These are phyloP conservation scores for Planococcus citri DNA, from an alignment of 1,140 invertebrate genomes.

Conservation along the genomic window DNA sequence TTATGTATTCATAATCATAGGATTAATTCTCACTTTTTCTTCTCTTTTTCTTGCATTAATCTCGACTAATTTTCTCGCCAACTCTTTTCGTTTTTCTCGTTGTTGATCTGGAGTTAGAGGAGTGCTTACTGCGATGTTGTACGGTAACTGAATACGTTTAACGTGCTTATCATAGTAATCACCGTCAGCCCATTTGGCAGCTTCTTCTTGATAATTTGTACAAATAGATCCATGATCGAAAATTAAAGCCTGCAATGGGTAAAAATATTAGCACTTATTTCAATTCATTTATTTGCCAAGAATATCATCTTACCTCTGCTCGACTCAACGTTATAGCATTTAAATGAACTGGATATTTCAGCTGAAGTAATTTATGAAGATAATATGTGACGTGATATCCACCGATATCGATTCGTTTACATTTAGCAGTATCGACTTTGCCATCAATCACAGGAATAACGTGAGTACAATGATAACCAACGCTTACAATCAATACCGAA, in stretches of 20 bases:
- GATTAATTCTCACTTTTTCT: conserved; percentile 47
- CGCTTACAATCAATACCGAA: conserved; percentile 62
- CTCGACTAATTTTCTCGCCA: conserved; percentile 64
- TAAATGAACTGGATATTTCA: conserved; percentile 86
- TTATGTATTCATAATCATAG: too few species aligned
- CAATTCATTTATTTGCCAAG: neutral
- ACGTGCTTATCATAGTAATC: conserved; percentile 77
- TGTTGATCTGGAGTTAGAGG: conserved; percentile 54
- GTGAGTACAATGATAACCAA: conserved; percentile 79
- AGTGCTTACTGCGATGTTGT: conserved; percentile 42
- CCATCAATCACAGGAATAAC: conserved; percentile 68
- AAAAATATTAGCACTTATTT: conserved; percentile 1
- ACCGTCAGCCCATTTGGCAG: conserved; percentile 62
- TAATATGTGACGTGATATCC: conserved; percentile 75
- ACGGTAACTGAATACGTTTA: conserved; percentile 72
- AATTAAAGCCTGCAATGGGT: conserved; percentile 51
- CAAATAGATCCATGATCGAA: conserved; percentile 67
- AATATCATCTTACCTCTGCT: conserved; percentile 51
- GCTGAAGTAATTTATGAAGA: conserved; percentile 77
- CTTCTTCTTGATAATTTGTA: conserved; percentile 61
- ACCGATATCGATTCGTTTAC: conserved; percentile 72
- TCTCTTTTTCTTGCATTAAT: conserved; percentile 75
- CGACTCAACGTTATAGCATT: conserved; percentile 73
- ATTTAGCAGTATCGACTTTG: conserved; percentile 49
- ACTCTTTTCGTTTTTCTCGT: conserved; percentile 69